Percentiles rank a stretch among this genome's conserved stretches.
Conservation (phyloP, 2,797 vertebrate species). For the Coregonus ussuriensis region DNA sequence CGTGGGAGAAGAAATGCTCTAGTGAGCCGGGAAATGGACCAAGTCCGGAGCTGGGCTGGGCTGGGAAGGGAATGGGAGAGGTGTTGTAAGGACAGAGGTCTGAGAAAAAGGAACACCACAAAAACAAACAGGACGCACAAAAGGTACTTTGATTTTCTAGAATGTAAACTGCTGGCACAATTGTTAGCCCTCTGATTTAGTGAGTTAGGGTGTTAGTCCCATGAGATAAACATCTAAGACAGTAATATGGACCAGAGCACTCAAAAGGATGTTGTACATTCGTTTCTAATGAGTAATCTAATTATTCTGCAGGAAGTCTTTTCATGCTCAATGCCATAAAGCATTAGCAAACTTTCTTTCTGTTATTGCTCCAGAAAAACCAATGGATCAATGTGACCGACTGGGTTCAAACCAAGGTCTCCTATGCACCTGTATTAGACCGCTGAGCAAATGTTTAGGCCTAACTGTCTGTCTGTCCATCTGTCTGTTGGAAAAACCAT, state of each 20-base stretch:
- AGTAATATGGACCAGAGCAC: not conserved
- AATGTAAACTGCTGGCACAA: not conserved
- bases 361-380: no score
- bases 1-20: slow-evolving; percentile 47
- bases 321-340: not conserved
- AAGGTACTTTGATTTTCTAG: not conserved
- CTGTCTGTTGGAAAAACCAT: no score
- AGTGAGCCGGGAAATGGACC: slow-evolving; percentile 27
- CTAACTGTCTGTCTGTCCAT: no score
- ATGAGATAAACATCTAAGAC: not conserved
- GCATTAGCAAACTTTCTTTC: no score
- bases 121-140: not conserved
- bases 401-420: no score
- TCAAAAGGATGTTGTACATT: not conserved
- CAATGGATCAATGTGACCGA: no score
- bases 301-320: not conserved
- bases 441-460: no score
- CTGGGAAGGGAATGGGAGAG: slow-evolving; percentile 6
- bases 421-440: no score
- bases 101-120: not conserved
- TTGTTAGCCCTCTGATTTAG: not conserved
- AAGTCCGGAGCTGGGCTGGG: not conserved
- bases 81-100: not conserved
- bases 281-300: not conserved
- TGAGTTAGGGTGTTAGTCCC: not conserved